phyloP scores from a whole-genome alignment of 1,140 invertebrate genomes.

The Condylostylus longicornis region DNA sequence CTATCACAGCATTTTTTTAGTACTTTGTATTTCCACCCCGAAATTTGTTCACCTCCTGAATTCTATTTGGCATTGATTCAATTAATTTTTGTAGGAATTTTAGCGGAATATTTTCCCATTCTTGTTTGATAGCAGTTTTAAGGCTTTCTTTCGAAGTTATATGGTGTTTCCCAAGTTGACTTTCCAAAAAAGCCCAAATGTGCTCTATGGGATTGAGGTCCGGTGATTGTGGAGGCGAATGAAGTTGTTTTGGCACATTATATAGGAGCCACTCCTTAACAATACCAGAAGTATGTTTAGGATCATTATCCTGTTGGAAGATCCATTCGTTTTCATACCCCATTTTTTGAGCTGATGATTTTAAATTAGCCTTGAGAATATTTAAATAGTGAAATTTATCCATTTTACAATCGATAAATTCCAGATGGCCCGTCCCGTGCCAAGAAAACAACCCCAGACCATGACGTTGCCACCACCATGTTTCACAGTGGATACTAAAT shows the following conservation, averaged over 20 bases:
- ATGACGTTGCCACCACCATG: constrained; percentile 22
- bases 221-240: constrained; percentile 19
- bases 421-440: constrained; percentile 13
- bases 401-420: constrained; percentile 13
- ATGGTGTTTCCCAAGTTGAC: constrained; percentile 6
- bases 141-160: background rate
- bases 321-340: constrained; percentile 1
- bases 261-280: constrained; percentile 16
- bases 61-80: constrained; percentile 11
- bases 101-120: constrained; percentile 12
- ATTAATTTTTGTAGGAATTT: constrained; percentile 11
- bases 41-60: constrained; percentile 12
- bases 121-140: constrained; percentile 7
- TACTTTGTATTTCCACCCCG: no score
- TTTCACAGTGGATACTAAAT: constrained; percentile 25
- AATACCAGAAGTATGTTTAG: constrained; percentile 13
- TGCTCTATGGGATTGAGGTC: constrained; percentile 25
- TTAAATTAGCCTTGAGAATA: constrained; percentile 12
- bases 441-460: constrained; percentile 25
- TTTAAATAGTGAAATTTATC: constrained; percentile 8
- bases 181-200: constrained; percentile 14
- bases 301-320: constrained; percentile 18
- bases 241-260: constrained; percentile 10
- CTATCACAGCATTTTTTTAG: no score
- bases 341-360: constrained; percentile 10